Evolutionary conservation across 2,888 invertebrate species (phyloP), one percentile per base, ranked within the genome.

Genomic region (Zootermopsis nevadensis): DNA sequence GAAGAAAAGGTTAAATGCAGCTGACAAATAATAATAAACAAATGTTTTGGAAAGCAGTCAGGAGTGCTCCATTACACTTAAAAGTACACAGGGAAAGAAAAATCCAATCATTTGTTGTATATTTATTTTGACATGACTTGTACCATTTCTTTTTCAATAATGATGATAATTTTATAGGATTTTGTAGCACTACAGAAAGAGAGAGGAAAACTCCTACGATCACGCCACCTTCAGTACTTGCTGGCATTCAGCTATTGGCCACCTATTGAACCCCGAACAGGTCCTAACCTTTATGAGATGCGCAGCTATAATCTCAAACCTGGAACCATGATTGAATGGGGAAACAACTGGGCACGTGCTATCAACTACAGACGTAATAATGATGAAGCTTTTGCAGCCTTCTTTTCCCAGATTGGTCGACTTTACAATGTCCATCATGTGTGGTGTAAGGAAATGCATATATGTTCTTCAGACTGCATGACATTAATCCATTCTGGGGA

Each of bases 321-420:
- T 0, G 99, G 99, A 80, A 99, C 99, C 0, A 99, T 99, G 99
- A 99, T 99, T 86, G 99, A 99, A 90, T 99, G 99, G 99, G 99
- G 98, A 83, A 99, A 99, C 90, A 98, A 99, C 89, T 99, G 99
- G 99, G 98, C 98, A 0, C 93, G 97, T 87, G 99, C 98, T 7
- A 96, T 99, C 82, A 95, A 96, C 87, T 96, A 94, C 90, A 93
- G 99, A 35, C 94, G 95, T 87, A 94, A 96, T 87, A 96, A 97
- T 88, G 95, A 98, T 88, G 99, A 99, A 89, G 96, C 99, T 0
- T 99, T 98, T 88, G 98, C 97, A 85, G 99, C 98, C 55, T 98
- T 98, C 90, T 99, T 99, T 91, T 98, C 99, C 53, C 99, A 99
- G 91, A 95, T 99, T 86, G 99, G 99, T 38, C 93, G 98, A 84